These are phyloP conservation scores for Sarcophaga peregrina DNA, from an alignment of 1,140 invertebrate species.

Conservation along the genomic window DNA sequence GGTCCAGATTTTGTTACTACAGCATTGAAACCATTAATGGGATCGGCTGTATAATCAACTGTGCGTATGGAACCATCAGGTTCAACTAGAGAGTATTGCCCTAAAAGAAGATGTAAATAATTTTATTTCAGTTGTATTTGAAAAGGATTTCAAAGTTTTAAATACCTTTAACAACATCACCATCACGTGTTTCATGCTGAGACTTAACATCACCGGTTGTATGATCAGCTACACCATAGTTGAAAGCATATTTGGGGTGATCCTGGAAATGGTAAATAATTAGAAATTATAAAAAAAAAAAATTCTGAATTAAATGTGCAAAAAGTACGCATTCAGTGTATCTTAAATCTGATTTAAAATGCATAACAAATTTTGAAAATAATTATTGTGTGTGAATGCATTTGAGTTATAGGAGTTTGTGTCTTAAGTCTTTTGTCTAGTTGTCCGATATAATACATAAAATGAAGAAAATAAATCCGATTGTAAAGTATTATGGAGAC, in stretches of 20 bases:
- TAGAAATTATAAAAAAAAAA: no score
- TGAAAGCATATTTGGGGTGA: constrained; percentile 70
- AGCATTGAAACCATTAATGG: constrained; percentile 71
- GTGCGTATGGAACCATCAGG: constrained; percentile 76
- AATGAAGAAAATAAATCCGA: no score
- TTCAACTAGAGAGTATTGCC: constrained; percentile 76
- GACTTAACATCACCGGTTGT: constrained; percentile 69
- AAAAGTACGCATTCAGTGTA: no score
- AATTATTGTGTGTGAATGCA: no score
- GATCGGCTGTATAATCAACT: constrained; percentile 73
- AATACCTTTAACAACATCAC: constrained; percentile 69
- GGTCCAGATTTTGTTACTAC: constrained; percentile 71
- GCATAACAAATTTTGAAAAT: no score
- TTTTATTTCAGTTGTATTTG: not conserved
- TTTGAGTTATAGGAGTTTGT: no score
- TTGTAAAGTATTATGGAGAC: no score
- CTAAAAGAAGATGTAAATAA: constrained; percentile 54
- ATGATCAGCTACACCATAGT: constrained; percentile 70
- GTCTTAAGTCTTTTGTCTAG: no score
- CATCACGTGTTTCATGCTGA: constrained; percentile 69
- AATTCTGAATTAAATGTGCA: no score
- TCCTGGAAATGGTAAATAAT: constrained; percentile 51
- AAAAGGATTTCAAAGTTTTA: not conserved
- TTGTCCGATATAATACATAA: no score
- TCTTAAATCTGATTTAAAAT: no score